Base-by-base conservation (phyloP, 2,113 vertebrate species). In the Xyrauchen texanus region DNA sequence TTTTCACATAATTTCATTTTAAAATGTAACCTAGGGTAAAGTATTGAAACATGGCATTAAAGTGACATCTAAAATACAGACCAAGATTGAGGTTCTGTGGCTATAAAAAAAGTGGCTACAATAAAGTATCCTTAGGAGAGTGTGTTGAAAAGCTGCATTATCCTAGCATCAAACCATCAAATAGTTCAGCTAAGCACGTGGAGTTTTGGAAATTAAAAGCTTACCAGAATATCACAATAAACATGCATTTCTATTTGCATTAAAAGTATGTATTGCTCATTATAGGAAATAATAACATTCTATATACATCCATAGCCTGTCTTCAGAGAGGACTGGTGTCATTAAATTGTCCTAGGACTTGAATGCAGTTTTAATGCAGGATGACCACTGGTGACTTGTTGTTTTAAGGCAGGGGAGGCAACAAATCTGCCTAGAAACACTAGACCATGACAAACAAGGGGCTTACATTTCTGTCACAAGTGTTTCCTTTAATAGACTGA, bases 331-430 rank as follows among this genome's bases (percentile, higher is more conserved):
- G 12, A 52, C 3, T 11, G 45, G 51, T 60, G 53, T 47, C 65
- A 62, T 72, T 80, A 57, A 57, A 73, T 55, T 73, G 69, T 42
- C 58, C 8, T 55, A 66, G 52, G 21, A 46, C n/a, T n/a, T n/a
- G n/a, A n/a, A 78, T 85, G 69, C 7, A 62, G 58, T 62, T 79
- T 83, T 81, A 68, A 76, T 61, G 42, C 46, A 4, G 15, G 51
- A 73, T 62, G 42, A 53, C 64, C 76, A 75, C 76, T 79, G 62
- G 58, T 1, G 16, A 44, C 47, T n/a, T n/a, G 8, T 8, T 53
- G 8, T 8, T 53, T 2, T 53, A 53, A 10, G 8, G 8, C 51
- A 58, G 13, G 3, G 3, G 11, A 0, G 51, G 7, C 51, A 52
- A 52, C 3, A 55, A 58, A 58, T 58, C 55, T 58, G 55, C 55